Evolutionary conservation across 2,888 invertebrate genomes (phyloP), one percentile per base, ranked within the genome.

Genomic region (Himalopsyche japonica): DNA sequence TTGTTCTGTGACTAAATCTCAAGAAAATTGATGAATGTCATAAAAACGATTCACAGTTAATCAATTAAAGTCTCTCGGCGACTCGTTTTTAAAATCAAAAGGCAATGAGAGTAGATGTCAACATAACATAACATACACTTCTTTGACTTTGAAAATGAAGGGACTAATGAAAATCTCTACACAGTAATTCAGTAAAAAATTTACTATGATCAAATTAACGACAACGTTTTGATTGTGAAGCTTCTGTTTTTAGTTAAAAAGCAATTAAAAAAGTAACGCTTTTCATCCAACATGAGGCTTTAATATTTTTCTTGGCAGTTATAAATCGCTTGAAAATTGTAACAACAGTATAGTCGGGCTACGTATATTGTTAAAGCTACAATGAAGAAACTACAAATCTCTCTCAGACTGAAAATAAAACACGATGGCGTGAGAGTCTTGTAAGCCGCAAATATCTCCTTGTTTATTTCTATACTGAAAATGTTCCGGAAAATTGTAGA

Each of bases 371-470:
- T 20, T 20, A 57, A 57, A 57, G 27, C 76, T 18, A 76, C 30
- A 76, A 30, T 76, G 32, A 76, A 76, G 34, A 76, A 34, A 76
- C 76, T 76, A 76, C 76, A 76, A 76, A 76, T 76, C 76, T 76
- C 76, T 76, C 34, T 20, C 30, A 32, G 76, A 76, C 18, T 30
- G 32, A 76, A 76, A 76, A 76, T 57, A 57, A 76, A 32, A 76
- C 30, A 76, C 32, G 76, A 27, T 76, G 18, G 76, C 76, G n/a
- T 30, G 76, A 76, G 76, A 30, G 76, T n/a, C 57, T 76, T 34
- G 76, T 76, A 76, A 76, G 76, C 76, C 76, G 34, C 76, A 76
- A 57, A 76, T 76, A 76, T 76, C 76, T 76, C 7, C 76, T 76
- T 76, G 76, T 76, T 76, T 76, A 76, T 76, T 76, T 76, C 76